A percentile compares a stretch with the other conserved stretches of the same genome.
These are phyloP conservation scores for Tetragonula carbonaria DNA, from an alignment of 2,888 invertebrate species.

Conservation along the genomic window DNA sequence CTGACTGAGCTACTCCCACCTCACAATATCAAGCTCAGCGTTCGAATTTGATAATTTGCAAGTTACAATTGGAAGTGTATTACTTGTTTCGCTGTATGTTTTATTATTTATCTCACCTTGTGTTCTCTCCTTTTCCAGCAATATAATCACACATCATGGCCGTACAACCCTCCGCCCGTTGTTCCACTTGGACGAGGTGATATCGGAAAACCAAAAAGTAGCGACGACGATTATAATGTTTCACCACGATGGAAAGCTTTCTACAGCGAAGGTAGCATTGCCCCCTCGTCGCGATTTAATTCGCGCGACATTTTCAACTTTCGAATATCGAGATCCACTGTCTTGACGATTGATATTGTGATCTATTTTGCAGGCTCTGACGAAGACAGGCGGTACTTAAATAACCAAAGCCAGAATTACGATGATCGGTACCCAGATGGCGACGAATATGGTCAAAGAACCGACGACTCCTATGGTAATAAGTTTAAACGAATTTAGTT, in stretches of 20 bases:
- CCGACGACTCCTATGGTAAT: constrained; percentile 41
- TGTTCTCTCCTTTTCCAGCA: constrained; percentile 55
- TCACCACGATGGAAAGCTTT: constrained; percentile 49
- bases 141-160: constrained; percentile 57
- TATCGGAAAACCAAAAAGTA: constrained; percentile 63
- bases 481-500: constrained; percentile 1
- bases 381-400: constrained; percentile 50
- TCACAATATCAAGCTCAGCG: too few relatives aligned
- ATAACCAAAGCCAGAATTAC: constrained; percentile 32
- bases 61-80: too few relatives aligned
- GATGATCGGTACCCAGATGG: constrained; percentile 28
- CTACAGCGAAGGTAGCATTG: constrained; percentile 56
- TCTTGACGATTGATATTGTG: neutral
- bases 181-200: constrained; percentile 71
- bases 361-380: constrained; percentile 41
- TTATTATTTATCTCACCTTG: neutral
- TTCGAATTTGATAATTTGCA: too few relatives aligned
- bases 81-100: too few relatives aligned
- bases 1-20: too few relatives aligned
- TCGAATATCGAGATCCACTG: neutral
- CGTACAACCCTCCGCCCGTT: constrained; percentile 57
- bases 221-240: constrained; percentile 54
- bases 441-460: constrained; percentile 38
- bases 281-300: neutral
- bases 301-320: neutral